phyloP scores from a whole-genome alignment of 2,797 vertebrate genomes.

The Catamblyrhynchus diadema region DNA sequence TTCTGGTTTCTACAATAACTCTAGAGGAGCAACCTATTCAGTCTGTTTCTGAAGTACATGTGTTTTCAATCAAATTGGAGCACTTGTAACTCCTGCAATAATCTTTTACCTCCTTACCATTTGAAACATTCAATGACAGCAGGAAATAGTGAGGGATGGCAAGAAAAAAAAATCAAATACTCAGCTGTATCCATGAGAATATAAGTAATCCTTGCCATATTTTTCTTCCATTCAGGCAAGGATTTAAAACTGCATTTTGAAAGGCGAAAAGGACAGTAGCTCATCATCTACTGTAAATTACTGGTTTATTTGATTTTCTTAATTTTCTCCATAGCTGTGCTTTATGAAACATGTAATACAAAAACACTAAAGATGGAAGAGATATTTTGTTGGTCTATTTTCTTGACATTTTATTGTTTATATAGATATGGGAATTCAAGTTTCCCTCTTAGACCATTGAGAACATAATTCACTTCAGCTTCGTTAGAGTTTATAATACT shows the following conservation, averaged over 20 bases:
- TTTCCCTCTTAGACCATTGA: not conserved
- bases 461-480: not conserved
- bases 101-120: not conserved
- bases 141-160: not conserved
- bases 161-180: constrained; percentile 7
- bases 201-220: not conserved
- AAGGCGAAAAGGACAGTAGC: not conserved
- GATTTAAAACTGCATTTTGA: not conserved
- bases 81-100: not conserved
- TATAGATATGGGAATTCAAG: not conserved
- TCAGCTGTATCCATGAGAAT: not conserved
- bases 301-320: not conserved
- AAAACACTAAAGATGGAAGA: not conserved
- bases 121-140: constrained; percentile 2
- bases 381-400: not conserved
- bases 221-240: not conserved
- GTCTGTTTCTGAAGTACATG: not conserved
- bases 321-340: not conserved
- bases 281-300: not conserved
- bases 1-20: constrained; percentile 40
- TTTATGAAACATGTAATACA: not conserved
- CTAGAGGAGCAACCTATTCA: not conserved
- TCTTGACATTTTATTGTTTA: not conserved
- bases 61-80: constrained; percentile 10
- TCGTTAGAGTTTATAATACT: not conserved